Base-by-base conservation (phyloP, 1,140 invertebrate species). In the Formica selysi region DNA sequence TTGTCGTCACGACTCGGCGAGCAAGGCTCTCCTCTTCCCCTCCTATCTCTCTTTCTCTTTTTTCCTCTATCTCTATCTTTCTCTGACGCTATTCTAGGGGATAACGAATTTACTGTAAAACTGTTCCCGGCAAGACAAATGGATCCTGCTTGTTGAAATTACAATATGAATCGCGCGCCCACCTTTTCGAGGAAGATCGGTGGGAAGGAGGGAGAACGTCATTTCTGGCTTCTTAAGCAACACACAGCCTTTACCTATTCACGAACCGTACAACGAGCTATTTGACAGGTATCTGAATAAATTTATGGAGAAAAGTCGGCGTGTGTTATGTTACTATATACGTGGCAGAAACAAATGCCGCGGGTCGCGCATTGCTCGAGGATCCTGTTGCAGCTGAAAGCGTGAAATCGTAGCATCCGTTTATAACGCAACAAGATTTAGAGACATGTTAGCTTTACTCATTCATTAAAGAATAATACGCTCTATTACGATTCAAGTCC, bases 101-200 rank as follows among this genome's bases (percentile, higher is more conserved):
- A 89, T 90, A 87, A 90, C 87, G 74, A 89, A 89, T 90, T 88
- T 87, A 70, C 44, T 38, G 76, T 89, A 89, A 89, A 88, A 76
- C 74, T 86, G 44, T 71, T 64, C 32, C 51, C 57, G 59, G 44
- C 76, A 73, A 90, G 88, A 90, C 89, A 90, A 90, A 90, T 90
- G 88, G 78, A 79, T 90, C 81, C 85, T 86, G 87, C 73, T 78
- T 87, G 67, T 86, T 79, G 67, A 90, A 87, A 87, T 90, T 89
- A 90, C 81, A 90, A 91, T 90, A 91, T 91, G 89, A 91, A 90
- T 90, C 89, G 87, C 73, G 78, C 67, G 87, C 85, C 78, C 76
- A 81, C 76, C 79, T 90, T 71, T 88, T 88, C 74, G 54, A 64
- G 32, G 85, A 87, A 87, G 54, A 80, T 61, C 44, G 41, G n/a